Conservation (phyloP, 2,797 vertebrate species). For the Allobates femoralis region DNA sequence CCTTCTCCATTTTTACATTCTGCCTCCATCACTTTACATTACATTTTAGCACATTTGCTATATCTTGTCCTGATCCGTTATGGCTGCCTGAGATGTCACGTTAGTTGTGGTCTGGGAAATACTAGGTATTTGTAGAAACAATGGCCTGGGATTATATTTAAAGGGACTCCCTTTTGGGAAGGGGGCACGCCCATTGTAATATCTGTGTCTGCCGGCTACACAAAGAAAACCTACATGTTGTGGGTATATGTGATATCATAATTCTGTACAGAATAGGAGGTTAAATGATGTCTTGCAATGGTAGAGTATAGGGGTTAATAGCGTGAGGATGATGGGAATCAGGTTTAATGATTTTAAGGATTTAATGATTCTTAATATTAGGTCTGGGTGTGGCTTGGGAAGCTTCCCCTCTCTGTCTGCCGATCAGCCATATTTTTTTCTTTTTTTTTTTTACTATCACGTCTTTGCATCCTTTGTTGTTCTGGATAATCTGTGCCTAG, state of each 20-base stretch:
- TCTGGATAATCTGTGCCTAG: conserved; percentile 65
- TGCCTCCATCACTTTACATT: conserved; percentile 3
- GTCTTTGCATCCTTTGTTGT: conserved; percentile 76
- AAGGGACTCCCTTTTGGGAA: conserved; percentile 64
- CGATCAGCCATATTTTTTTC: conserved; percentile 80
- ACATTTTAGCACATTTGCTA: not conserved
- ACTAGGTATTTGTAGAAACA: conserved; percentile 50
- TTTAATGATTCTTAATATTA: conserved; percentile 62
- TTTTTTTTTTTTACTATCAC: conserved; percentile 67
- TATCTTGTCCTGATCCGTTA: conserved; percentile 48
- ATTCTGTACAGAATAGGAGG: not conserved
- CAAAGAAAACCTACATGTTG: conserved; percentile 71
- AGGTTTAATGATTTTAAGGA: conserved; percentile 29
- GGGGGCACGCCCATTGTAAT: conserved; percentile 77
- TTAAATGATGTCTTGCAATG: too few relatives aligned
- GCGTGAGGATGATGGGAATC: not conserved
- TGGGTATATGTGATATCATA: not conserved
- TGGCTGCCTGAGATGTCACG: not conserved
- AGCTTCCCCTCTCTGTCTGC: conserved; percentile 69
- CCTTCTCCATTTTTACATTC: conserved; percentile 45
- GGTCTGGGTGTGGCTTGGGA: conserved; percentile 78
- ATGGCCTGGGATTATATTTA: conserved; percentile 41
- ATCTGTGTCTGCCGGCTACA: conserved; percentile 68
- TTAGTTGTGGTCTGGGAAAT: conserved; percentile 10
- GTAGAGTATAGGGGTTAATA: too few relatives aligned